A percentile compares a stretch with the other conserved stretches of the same genome.
Conservation (phyloP, 2,797 vertebrate species). For the Enteromius mattozi region DNA sequence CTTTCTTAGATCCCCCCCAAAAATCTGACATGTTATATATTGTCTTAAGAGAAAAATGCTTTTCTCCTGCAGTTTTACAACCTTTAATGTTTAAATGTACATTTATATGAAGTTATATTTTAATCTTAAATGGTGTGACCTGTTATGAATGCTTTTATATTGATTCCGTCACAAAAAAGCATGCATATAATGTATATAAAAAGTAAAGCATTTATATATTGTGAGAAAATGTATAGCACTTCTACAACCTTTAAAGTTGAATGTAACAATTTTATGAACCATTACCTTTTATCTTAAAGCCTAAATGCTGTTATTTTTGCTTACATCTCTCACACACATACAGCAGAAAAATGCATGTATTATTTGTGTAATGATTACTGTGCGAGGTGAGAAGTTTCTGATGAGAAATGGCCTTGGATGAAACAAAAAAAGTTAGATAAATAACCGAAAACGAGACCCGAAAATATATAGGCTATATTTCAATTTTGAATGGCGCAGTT, state of each 20-base stretch:
- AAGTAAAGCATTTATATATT: too few species aligned
- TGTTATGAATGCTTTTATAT: neutral
- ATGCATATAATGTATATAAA: too few species aligned
- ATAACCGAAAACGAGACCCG: constrained; percentile 1
- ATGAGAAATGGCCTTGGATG: constrained; percentile 15
- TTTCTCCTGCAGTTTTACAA: neutral
- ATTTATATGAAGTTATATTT: neutral
- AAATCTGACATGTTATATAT: neutral
- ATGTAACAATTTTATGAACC: neutral
- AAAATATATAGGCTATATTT: constrained; percentile 40
- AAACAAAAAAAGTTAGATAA: constrained; percentile 16
- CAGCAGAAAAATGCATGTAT: neutral
- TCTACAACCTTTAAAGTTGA: neutral
- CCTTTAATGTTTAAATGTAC: neutral
- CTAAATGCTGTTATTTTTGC: neutral
- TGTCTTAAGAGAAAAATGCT: neutral
- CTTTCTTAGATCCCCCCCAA: neutral
- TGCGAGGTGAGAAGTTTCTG: constrained; percentile 18
- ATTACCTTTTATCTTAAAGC: neutral
- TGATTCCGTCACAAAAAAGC: too few species aligned
- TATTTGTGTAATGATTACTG: constrained; percentile 11
- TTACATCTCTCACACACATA: neutral
- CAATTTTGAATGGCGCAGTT: constrained; percentile 20
- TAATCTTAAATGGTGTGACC: neutral
- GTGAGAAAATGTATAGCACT: neutral